These are phyloP conservation scores for Podargus strigoides DNA, from an alignment of 2,797 vertebrate species.

Conservation along the genomic window DNA sequence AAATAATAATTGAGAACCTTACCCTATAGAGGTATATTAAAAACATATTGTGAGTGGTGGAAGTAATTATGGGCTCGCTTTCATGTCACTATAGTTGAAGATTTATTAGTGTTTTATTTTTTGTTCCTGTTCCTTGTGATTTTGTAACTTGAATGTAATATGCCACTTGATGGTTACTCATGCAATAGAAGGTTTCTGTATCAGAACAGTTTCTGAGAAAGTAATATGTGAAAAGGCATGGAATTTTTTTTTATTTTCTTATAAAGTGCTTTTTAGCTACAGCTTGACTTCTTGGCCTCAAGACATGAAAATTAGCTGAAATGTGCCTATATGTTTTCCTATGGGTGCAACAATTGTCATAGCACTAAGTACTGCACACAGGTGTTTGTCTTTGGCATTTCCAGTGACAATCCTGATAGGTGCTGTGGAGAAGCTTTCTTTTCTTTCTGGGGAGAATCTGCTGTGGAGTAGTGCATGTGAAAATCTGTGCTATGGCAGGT, in stretches of 20 bases:
- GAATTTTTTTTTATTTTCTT: neutral
- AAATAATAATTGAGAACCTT: neutral
- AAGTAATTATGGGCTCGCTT: neutral
- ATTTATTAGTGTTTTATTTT: neutral
- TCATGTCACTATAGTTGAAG: fast-evolving
- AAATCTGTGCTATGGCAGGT: neutral
- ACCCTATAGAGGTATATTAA: neutral
- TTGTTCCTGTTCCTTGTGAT: neutral
- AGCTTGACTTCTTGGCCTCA: neutral
- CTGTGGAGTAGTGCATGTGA: neutral
- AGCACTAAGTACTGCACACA: too few species aligned
- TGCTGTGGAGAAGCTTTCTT: neutral
- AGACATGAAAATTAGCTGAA: neutral
- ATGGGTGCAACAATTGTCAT: too few species aligned
- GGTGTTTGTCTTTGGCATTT: neutral
- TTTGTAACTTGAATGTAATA: neutral
- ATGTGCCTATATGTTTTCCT: neutral
- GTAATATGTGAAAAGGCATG: neutral
- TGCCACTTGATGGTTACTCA: neutral
- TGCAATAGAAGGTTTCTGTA: neutral
- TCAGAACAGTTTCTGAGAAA: neutral
- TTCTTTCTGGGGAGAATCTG: neutral
- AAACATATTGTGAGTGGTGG: neutral
- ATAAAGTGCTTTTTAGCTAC: neutral
- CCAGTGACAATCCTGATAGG: neutral